phyloP scores from a whole-genome alignment of 2,797 vertebrate genomes.

The Sebastes kiyomatsui region DNA sequence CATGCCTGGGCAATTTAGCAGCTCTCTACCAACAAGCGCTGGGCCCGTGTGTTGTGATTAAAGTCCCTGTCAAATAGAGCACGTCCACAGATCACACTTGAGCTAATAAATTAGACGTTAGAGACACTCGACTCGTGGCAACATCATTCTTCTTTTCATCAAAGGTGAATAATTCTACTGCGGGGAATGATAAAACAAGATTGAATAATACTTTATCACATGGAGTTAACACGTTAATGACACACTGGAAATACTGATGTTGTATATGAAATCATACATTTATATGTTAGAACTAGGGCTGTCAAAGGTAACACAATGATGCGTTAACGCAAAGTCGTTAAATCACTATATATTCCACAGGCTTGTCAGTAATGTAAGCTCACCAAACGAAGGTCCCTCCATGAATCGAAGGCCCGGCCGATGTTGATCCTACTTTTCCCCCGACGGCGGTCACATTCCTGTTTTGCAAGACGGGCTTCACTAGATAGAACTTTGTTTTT shows the following conservation, averaged over 20 bases:
- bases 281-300: too few relatives aligned
- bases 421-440: too few relatives aligned
- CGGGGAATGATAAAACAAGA: not conserved
- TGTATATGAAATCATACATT: not conserved
- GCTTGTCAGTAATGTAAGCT: too few relatives aligned
- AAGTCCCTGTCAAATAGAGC: conserved; percentile 20
- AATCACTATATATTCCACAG: too few relatives aligned
- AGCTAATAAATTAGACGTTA: conserved; percentile 6
- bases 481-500: too few relatives aligned
- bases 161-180: not conserved
- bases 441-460: too few relatives aligned
- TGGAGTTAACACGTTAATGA: not conserved
- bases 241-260: not conserved
- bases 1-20: conserved; percentile 44
- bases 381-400: too few relatives aligned
- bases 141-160: not conserved
- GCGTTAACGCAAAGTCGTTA: too few relatives aligned
- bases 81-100: conserved; percentile 1
- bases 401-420: too few relatives aligned
- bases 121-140: not conserved
- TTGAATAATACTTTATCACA: not conserved
- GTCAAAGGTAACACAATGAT: too few relatives aligned
- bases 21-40: conserved; percentile 13
- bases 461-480: too few relatives aligned
- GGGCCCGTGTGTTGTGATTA: conserved; percentile 36